Evolutionary conservation across 1,140 invertebrate species (phyloP).

Genomic region (Oncopodura yosiiana): DNA sequence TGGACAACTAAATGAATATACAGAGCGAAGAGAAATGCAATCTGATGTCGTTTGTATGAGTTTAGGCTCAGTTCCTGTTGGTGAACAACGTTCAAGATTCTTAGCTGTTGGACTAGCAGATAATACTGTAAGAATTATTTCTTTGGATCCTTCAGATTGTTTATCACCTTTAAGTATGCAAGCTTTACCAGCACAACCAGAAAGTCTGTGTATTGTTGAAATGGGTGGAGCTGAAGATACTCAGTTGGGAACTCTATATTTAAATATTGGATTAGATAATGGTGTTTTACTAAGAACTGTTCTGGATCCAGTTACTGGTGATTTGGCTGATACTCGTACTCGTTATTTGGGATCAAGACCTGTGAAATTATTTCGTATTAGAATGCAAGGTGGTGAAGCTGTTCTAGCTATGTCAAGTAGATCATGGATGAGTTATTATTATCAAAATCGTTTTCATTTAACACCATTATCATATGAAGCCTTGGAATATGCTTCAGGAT

Average conservation of each 20-base stretch:
- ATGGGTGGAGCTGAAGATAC: slow-evolving; percentile 61
- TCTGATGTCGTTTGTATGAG: slow-evolving; percentile 98
- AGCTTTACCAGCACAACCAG: slow-evolving; percentile 87
- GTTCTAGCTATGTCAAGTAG: slow-evolving; percentile 93
- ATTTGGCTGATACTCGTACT: slow-evolving; percentile 91
- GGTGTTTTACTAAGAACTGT: slow-evolving; percentile 91
- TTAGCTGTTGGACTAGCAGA: slow-evolving; percentile 93
- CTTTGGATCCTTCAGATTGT: slow-evolving; percentile 89
- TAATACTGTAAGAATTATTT: slow-evolving; percentile 95
- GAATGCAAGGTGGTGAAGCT: slow-evolving; percentile 90
- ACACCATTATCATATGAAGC: slow-evolving; percentile 94
- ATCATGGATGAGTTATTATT: slow-evolving; percentile 97
- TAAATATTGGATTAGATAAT: slow-evolving; percentile 97
- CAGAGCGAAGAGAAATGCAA: slow-evolving; percentile 90
- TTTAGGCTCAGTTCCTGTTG: slow-evolving; percentile 82
- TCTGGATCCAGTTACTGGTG: slow-evolving; percentile 91
- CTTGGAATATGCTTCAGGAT: slow-evolving; percentile 94
- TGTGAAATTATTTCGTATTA: slow-evolving; percentile 90
- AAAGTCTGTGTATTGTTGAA: slow-evolving; percentile 94
- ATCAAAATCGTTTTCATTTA: slow-evolving; percentile 88
- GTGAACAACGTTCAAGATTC: slow-evolving; percentile 92
- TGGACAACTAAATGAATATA: slow-evolving; percentile 96
- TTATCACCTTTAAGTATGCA: slow-evolving; percentile 90
- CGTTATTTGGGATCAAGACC: slow-evolving; percentile 88
- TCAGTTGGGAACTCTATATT: slow-evolving; percentile 66